Percentiles rank a stretch among this genome's conserved stretches.
Conservation (phyloP, 2,888 invertebrate species). For the Erebia epiphron region DNA sequence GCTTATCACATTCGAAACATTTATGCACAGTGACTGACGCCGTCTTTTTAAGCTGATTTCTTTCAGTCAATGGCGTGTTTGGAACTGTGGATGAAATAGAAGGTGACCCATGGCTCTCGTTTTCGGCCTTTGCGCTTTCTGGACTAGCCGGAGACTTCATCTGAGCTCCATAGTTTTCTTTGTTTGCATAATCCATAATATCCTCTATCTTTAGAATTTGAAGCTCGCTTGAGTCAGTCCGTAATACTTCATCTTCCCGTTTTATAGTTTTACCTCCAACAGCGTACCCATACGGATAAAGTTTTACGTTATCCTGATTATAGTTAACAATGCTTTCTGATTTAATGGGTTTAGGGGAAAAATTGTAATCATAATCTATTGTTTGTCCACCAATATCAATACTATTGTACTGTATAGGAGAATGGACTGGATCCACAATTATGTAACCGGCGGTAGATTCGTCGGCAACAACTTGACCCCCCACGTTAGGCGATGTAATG, state of each 20-base stretch:
- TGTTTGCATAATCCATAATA: conserved; percentile 79
- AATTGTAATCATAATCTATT: conserved; percentile 71
- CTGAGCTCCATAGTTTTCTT: conserved; percentile 75
- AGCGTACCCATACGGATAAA: conserved; percentile 68
- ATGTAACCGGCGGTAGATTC: conserved; percentile 79
- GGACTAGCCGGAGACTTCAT: conserved; percentile 80
- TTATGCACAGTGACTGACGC: conserved; percentile 77
- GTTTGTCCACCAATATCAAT: conserved; percentile 61
- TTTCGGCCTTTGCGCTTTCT: conserved; percentile 71
- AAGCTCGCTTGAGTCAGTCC: conserved; percentile 62
- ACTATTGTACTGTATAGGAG: conserved; percentile 65
- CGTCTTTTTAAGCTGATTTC: conserved; percentile 68
- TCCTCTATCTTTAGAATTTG: conserved; percentile 76
- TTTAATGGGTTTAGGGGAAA: conserved; percentile 63
- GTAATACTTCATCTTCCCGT: conserved; percentile 60
- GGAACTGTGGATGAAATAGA: conserved; percentile 69
- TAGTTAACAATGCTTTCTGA: conserved; percentile 64
- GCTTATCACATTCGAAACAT: conserved; percentile 92
- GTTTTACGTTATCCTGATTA: conserved; percentile 62
- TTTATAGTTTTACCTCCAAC: conserved; percentile 74
- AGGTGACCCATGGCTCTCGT: conserved; percentile 63
- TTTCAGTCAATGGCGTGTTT: conserved; percentile 71
- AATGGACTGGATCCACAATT: conserved; percentile 71
- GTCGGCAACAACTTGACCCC: conserved; percentile 86
- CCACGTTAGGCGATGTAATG: conserved; percentile 88